phyloP scores from a whole-genome alignment of 2,113 vertebrate species.

The Hippocampus mohnikei region DNA sequence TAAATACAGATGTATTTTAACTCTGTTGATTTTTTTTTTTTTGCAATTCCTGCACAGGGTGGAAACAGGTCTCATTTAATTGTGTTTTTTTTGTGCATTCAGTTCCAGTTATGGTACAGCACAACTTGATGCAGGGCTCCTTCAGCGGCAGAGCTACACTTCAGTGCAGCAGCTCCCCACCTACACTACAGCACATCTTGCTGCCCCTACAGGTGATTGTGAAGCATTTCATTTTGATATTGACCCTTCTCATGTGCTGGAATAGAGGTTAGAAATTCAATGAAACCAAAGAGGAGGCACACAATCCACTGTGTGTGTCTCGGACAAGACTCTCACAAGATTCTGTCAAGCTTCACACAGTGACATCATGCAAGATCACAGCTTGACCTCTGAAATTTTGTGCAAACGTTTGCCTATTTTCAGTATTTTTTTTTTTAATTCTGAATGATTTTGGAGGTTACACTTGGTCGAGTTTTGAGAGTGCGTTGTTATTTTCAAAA shows the following conservation, averaged over 20 bases:
- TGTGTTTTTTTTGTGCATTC: constrained; percentile 27
- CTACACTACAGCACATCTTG: constrained; percentile 84
- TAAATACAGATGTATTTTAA: too few relatives aligned
- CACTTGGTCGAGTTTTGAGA: neutral
- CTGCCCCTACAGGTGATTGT: constrained; percentile 81
- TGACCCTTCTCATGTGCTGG: neutral
- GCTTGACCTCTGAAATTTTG: too few relatives aligned
- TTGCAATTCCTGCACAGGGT: neutral
- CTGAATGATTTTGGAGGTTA: neutral
- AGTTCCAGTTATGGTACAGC: constrained; percentile 92
- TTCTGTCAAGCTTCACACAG: too few relatives aligned
- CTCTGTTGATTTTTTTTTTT: too few relatives aligned
- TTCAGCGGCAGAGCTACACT: constrained; percentile 87
- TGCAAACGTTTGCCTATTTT: too few relatives aligned
- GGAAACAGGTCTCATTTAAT: neutral
- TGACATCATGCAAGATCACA: too few relatives aligned
- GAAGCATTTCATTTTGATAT: neutral
- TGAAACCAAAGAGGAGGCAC: neutral
- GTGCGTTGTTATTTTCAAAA: neutral
- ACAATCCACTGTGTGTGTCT: neutral
- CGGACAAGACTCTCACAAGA: too few relatives aligned
- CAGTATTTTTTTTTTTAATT: too few relatives aligned
- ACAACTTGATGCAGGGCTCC: constrained; percentile 87
- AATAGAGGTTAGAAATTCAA: neutral
- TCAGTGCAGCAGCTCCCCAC: constrained; percentile 86